Evolutionary conservation across 2,888 invertebrate genomes (phyloP).

Genomic region (Trachelus iudaicus): DNA sequence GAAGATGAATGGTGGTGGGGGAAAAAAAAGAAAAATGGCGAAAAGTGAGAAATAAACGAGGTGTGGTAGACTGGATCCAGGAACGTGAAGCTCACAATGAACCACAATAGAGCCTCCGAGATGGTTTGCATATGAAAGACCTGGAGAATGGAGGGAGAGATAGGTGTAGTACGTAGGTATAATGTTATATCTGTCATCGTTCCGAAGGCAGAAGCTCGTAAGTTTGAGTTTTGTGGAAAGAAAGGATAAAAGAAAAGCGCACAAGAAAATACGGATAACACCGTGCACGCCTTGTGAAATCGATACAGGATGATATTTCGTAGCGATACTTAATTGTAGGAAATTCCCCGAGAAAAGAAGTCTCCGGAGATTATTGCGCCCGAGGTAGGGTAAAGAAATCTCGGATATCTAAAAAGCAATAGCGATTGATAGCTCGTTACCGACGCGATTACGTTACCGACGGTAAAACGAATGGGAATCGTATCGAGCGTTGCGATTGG

Average conservation of each 20-base stretch:
- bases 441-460: background rate
- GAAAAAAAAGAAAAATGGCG: slow-evolving; percentile 15
- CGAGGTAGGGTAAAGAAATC: background rate
- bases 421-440: background rate
- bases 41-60: slow-evolving; percentile 55
- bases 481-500: background rate
- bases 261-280: background rate
- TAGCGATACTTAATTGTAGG: background rate
- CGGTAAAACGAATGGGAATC: background rate
- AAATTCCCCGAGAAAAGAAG: background rate
- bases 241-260: background rate
- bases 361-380: background rate
- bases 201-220: background rate
- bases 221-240: background rate
- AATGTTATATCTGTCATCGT: slow-evolving; percentile 13
- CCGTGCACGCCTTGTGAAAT: background rate
- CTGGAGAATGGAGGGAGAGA: slow-evolving; percentile 32
- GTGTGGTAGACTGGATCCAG: slow-evolving; percentile 56
- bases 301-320: background rate
- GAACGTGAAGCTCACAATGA: slow-evolving; percentile 57
- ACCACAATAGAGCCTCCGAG: slow-evolving; percentile 55
- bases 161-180: slow-evolving; percentile 15
- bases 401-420: background rate
- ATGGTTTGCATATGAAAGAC: slow-evolving; percentile 64
- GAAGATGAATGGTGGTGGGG: slow-evolving; percentile 6